phyloP scores from a whole-genome alignment of 2,888 invertebrate genomes.

The Brenthis hecate region DNA sequence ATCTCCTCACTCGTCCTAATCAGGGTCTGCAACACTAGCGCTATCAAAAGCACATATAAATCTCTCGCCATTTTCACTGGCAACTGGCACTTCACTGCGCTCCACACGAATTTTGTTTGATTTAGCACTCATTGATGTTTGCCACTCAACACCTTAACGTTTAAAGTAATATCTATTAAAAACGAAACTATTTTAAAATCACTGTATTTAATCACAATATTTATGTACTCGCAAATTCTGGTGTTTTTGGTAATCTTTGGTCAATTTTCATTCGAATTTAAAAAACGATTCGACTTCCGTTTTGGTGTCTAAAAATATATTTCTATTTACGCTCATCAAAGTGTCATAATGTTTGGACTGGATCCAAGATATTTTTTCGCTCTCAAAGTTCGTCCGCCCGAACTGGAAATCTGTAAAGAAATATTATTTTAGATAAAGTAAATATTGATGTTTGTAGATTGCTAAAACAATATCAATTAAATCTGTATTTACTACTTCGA shows the following conservation, averaged over 20 bases:
- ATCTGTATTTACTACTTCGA: slow-evolving; percentile 8
- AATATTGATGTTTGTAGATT: slow-evolving; percentile 45
- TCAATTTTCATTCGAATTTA: neutral
- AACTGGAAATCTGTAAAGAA: slow-evolving; percentile 60
- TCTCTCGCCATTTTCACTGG: slow-evolving; percentile 37
- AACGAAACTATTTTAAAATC: neutral
- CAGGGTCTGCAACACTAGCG: slow-evolving; percentile 55
- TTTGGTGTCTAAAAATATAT: slow-evolving; percentile 43
- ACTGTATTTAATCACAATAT: no score
- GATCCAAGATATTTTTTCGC: slow-evolving; percentile 54
- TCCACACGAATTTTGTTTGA: slow-evolving; percentile 43
- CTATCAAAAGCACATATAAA: slow-evolving; percentile 55
- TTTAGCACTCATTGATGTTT: slow-evolving; percentile 60
- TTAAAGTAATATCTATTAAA: slow-evolving; percentile 11
- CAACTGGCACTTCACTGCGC: slow-evolving; percentile 34
- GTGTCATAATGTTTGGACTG: slow-evolving; percentile 54
- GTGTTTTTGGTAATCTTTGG: no score
- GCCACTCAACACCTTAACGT: slow-evolving; percentile 33
- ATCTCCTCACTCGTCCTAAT: slow-evolving; percentile 66
- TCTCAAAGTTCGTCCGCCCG: slow-evolving; percentile 43
- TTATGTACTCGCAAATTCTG: no score
- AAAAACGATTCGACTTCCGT: slow-evolving; percentile 31
- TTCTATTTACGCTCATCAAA: slow-evolving; percentile 48
- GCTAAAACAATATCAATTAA: slow-evolving; percentile 35
- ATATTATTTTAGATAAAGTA: slow-evolving; percentile 54